Conservation (phyloP, 2,797 vertebrate genomes). For the Sebastes miniatus region DNA sequence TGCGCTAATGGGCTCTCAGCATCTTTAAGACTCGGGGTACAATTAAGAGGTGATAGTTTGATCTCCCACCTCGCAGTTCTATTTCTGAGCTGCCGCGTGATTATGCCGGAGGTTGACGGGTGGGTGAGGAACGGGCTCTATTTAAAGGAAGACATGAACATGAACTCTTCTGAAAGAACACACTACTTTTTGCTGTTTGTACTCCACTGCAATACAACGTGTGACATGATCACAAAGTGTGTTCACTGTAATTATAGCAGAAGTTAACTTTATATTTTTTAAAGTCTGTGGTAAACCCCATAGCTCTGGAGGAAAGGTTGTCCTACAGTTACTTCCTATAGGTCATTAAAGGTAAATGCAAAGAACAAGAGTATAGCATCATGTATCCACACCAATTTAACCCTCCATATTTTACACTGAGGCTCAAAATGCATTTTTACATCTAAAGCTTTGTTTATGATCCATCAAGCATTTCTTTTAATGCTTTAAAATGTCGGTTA, state of each 20-base stretch:
- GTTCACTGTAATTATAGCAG: background rate
- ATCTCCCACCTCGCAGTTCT: constrained; percentile 81
- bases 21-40: constrained; percentile 79
- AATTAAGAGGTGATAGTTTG: constrained; percentile 84
- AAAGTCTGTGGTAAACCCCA: background rate
- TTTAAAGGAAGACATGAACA: constrained; percentile 66
- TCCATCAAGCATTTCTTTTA: background rate
- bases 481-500: background rate
- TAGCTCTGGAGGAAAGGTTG: background rate
- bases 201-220: background rate
- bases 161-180: constrained; percentile 55
- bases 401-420: background rate
- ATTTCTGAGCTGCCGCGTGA: constrained; percentile 77
- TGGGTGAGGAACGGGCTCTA: constrained; percentile 68
- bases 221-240: background rate
- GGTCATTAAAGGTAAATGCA: background rate
- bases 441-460: background rate
- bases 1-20: constrained; percentile 80
- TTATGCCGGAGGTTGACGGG: constrained; percentile 72
- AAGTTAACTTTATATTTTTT: background rate
- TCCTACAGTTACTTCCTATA: background rate
- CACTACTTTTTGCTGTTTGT: constrained; percentile 42
- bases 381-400: background rate
- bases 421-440: background rate
- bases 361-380: background rate